Percentiles rank a stretch among this genome's conserved stretches.
Evolutionary conservation across 2,888 invertebrate species (phyloP).

Genomic region (Yponomeuta evonymella): DNA sequence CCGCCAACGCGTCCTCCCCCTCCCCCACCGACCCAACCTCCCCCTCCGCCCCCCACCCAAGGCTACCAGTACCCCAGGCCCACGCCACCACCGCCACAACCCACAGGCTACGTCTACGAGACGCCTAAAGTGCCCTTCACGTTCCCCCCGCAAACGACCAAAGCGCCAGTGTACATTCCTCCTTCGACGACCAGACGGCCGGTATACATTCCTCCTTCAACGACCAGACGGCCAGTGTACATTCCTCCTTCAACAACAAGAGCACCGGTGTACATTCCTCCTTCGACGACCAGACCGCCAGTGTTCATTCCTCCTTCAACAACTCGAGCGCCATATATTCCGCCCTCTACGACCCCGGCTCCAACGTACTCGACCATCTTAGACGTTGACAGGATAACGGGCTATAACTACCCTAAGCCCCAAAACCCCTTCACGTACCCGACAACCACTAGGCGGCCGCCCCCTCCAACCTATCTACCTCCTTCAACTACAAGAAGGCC

Average conservation of each 20-base stretch:
- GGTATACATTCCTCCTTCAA: conserved; percentile 15
- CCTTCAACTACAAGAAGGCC: conserved; percentile 18
- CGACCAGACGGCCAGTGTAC: conserved; percentile 20
- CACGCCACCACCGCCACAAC: conserved; percentile 21
- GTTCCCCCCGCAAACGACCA: conserved; percentile 24
- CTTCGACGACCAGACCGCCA: conserved; percentile 18
- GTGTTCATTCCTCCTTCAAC: conserved; percentile 23
- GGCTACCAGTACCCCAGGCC: conserved; percentile 20
- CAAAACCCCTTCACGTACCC: conserved; percentile 43
- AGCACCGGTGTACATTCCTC: conserved; percentile 18
- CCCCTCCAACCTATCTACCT: conserved; percentile 22
- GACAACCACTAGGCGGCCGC: conserved; percentile 26
- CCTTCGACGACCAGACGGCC: conserved; percentile 24
- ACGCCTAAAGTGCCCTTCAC: conserved; percentile 25
- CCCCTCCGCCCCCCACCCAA: conserved; percentile 33
- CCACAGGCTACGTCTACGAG: conserved; percentile 31
- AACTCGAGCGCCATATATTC: conserved; percentile 23
- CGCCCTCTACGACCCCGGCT: conserved; percentile 27
- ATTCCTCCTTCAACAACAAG: conserved; percentile 22
- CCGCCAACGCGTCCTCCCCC: conserved; percentile 22
- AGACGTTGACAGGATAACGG: conserved; percentile 36
- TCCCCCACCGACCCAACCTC: conserved; percentile 26
- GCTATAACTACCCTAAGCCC: conserved; percentile 41
- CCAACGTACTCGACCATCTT: conserved; percentile 31
- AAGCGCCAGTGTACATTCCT: conserved; percentile 23